Evolutionary conservation across 92 coral and sea anemone species (phyloP), one percentile per base, ranked within the genome.

Genomic region (Epizoanthus rinbou): DNA sequence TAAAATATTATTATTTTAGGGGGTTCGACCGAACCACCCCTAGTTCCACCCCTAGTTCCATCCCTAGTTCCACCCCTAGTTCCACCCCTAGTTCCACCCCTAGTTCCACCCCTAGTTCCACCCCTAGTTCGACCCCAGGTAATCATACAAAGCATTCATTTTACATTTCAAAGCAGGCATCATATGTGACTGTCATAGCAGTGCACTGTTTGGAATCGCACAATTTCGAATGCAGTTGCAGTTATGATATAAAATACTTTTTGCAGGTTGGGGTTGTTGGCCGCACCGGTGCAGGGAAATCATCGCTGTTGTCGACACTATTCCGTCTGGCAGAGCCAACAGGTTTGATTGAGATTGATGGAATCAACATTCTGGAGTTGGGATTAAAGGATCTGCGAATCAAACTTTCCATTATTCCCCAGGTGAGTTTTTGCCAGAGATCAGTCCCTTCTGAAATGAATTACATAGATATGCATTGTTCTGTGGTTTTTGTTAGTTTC

Each of bases 211-310:
- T 50, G 14, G 9, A 50, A 50, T 50, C 54, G 9, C 54, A 10
- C 54, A 11, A 13, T 50, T 50, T 50, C 9, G 54, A 50, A 50
- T 50, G 15, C 54, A 50, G 54, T 50, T 50, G 54, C 3, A 11
- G 3, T 9, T 50, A 11, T 28, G 1, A 28, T 28, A 1, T 1
- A 6, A 50, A 50, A 50, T 15, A 50, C 58, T 17, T 28, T 28
- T 28, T 78, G 16, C 66, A 89, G 92, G 39, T 89, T 66, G 92
- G 92, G 10, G 92, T 89, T 31, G 92, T 89, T 53, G 92, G 92
- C 3, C 92, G 92, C 6, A 89, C 92, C 17, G 92, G 92, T 57
- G 92, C 92, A 4, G 92, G 92, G 62, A 89, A 89, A 71, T 89
- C 92, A 9, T 89, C 92, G 59, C 87, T 89, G 15, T 35, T 89